phyloP scores from a whole-genome alignment of 1,140 invertebrate genomes.

The Bombus superbus region DNA sequence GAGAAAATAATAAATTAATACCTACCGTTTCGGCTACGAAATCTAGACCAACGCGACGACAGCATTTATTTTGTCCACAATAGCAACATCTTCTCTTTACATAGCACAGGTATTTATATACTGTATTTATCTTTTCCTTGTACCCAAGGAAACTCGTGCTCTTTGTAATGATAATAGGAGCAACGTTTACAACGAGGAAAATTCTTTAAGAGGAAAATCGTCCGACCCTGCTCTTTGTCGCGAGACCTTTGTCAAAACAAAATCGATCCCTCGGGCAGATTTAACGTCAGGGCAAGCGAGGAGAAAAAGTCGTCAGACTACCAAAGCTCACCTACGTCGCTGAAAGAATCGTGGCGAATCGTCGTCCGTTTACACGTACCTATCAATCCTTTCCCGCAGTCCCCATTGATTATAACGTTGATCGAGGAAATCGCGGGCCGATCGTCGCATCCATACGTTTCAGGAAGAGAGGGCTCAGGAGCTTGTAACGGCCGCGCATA shows the following conservation, averaged over 20 bases:
- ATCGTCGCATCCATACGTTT: conserved; percentile 14
- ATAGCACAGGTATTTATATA: too few relatives aligned
- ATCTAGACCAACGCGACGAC: not conserved
- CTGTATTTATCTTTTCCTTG: too few relatives aligned
- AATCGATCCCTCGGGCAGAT: not conserved
- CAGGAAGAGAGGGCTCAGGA: not conserved
- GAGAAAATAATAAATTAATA: not conserved
- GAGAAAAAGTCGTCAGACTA: not conserved
- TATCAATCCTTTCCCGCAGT: conserved; percentile 35
- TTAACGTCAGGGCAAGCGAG: not conserved
- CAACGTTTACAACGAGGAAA: not conserved
- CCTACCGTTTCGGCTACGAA: not conserved
- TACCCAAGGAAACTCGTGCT: too few relatives aligned
- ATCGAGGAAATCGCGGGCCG: conserved; percentile 46
- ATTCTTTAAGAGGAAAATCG: not conserved
- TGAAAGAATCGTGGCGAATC: not conserved
- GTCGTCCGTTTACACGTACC: not conserved
- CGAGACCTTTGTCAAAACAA: not conserved
- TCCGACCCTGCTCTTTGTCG: not conserved
- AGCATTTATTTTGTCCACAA: not conserved
- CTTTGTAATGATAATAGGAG: not conserved
- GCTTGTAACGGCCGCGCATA: conserved; percentile 1
- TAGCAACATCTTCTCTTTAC: not conserved
- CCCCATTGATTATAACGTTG: conserved; percentile 48
- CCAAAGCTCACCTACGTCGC: not conserved